Conservation (phyloP, 2,797 vertebrate genomes). For the Liparis tanakae region DNA sequence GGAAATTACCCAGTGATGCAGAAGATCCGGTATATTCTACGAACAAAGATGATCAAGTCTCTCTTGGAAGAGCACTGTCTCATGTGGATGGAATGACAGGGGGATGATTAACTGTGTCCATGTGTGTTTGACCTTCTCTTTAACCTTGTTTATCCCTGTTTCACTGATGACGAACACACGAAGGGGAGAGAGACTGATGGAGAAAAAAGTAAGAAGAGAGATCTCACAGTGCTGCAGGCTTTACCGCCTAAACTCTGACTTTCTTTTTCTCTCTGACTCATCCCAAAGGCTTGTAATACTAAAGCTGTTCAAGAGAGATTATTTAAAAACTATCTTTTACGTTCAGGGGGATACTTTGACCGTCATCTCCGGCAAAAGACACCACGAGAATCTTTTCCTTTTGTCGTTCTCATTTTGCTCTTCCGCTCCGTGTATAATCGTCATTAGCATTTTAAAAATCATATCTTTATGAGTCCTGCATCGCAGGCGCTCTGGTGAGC, state of each 20-base stretch:
- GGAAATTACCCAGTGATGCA: constrained; percentile 17
- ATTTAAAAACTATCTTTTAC: constrained; percentile 67
- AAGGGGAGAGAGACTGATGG: constrained; percentile 9
- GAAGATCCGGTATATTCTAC: constrained; percentile 32
- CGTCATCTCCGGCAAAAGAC: constrained; percentile 56
- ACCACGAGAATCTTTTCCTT: constrained; percentile 35
- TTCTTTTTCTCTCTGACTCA: constrained; percentile 64
- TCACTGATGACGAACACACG: constrained; percentile 44
- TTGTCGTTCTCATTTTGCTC: constrained; percentile 61
- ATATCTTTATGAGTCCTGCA: constrained; percentile 78
- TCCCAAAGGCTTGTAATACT: constrained; percentile 68
- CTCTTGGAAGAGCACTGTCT: constrained; percentile 40
- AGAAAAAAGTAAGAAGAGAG: constrained; percentile 41
- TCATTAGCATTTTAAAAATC: constrained; percentile 80
- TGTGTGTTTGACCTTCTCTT: constrained; percentile 75
- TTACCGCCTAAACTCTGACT: constrained; percentile 45
- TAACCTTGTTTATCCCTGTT: constrained; percentile 74
- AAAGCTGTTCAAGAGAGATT: constrained; percentile 70
- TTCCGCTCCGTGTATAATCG: constrained; percentile 74
- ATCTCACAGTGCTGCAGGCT: constrained; percentile 58
- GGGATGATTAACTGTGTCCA: constrained; percentile 60
- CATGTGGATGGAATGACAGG: constrained; percentile 47
- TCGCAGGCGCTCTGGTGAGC: constrained; percentile 66
- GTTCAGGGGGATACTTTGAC: constrained; percentile 50
- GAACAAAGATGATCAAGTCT: constrained; percentile 51